These are phyloP conservation scores for Calcarius lapponicus DNA, from an alignment of 2,797 vertebrate species.

Conservation along the genomic window DNA sequence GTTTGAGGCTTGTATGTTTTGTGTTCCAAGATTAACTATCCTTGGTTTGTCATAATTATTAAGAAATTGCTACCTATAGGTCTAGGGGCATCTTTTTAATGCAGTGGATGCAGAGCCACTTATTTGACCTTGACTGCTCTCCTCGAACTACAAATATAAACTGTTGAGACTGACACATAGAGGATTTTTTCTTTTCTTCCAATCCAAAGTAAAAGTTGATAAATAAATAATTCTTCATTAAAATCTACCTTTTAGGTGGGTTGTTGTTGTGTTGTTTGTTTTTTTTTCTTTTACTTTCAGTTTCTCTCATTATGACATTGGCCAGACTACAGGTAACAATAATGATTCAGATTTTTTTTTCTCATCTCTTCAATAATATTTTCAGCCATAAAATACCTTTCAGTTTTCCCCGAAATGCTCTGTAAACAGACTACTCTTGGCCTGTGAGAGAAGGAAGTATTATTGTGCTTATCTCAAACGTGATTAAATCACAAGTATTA, in stretches of 20 bases:
- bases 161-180: not conserved
- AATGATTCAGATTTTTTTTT: conserved; percentile 5
- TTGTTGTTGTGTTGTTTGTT: not conserved
- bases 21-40: conserved; percentile 7
- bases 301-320: conserved; percentile 27
- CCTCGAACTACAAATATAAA: conserved; percentile 35
- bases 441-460: not conserved
- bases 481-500: not conserved
- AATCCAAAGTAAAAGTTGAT: conserved; percentile 3
- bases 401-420: not conserved
- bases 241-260: not conserved
- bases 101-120: conserved; percentile 6
- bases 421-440: not conserved
- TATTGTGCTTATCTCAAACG: not conserved
- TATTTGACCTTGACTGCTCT: conserved; percentile 50
- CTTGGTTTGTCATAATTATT: conserved; percentile 50
- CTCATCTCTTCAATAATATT: not conserved
- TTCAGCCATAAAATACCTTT: not conserved
- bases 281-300: not conserved
- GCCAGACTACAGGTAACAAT: not conserved
- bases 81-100: conserved; percentile 55
- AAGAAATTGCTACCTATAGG: conserved; percentile 24
- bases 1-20: conserved; percentile 42
- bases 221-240: conserved; percentile 17
- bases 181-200: not conserved